Conservation (phyloP, 2,888 invertebrate genomes). For the Lepidonotus clava region DNA sequence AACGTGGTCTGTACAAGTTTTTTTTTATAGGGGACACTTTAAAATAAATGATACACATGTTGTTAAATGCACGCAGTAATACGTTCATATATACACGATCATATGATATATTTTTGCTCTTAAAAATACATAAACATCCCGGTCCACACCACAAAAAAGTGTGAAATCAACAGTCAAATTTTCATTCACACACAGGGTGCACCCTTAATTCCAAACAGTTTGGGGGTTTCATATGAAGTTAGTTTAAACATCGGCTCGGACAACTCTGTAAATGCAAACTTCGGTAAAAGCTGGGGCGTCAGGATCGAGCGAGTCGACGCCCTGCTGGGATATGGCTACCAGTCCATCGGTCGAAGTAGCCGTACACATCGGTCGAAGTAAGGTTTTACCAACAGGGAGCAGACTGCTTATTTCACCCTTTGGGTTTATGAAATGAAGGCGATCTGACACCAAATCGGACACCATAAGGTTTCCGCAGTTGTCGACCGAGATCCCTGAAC, state of each 20-base stretch:
- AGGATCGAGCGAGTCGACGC: conserved; percentile 50
- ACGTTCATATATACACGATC: too few relatives aligned
- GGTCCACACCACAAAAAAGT: too few relatives aligned
- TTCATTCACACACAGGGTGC: too few relatives aligned
- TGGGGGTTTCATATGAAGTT: too few relatives aligned
- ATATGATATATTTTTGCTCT: too few relatives aligned
- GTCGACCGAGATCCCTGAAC: conserved; percentile 60
- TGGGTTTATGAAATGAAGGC: conserved; percentile 56
- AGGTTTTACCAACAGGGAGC: conserved; percentile 25
- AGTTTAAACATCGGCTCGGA: conserved; percentile 58
- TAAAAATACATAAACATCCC: too few relatives aligned
- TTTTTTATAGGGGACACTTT: too few relatives aligned
- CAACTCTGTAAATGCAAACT: conserved; percentile 55
- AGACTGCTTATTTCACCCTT: conserved; percentile 58
- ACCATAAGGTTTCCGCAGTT: conserved; percentile 60
- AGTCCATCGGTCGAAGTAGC: conserved; percentile 57
- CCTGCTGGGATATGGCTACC: conserved; percentile 61
- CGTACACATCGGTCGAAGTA: conserved; percentile 59
- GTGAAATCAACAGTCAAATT: too few relatives aligned
- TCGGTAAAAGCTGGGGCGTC: neutral
- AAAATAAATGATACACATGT: too few relatives aligned
- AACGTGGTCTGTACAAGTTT: too few relatives aligned
- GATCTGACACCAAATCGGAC: conserved; percentile 55
- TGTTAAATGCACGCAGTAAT: too few relatives aligned
- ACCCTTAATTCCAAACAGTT: too few relatives aligned